Evolutionary conservation across 2,888 invertebrate genomes (phyloP).

Genomic region (Mythimna impura): DNA sequence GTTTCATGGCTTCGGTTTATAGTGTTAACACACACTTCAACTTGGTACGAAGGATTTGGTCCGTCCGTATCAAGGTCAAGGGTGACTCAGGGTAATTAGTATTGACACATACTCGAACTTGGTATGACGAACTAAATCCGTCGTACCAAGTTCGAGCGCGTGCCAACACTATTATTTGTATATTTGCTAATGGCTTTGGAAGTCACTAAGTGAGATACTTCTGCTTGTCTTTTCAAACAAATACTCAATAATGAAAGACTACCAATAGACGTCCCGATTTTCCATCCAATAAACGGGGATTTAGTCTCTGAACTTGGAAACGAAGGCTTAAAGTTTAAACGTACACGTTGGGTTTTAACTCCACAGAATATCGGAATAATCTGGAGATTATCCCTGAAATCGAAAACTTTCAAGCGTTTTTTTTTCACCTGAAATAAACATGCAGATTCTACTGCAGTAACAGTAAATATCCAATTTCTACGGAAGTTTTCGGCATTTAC

Average conservation of each 20-base stretch:
- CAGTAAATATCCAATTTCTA: constrained; percentile 25
- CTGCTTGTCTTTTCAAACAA: constrained; percentile 1
- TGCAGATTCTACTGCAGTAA: constrained; percentile 31
- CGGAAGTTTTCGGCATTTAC: constrained; percentile 10
- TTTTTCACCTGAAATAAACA: constrained; percentile 25
- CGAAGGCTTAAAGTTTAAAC: constrained; percentile 33
- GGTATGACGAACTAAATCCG: too few species aligned
- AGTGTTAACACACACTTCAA: too few species aligned
- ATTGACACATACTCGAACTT: too few species aligned
- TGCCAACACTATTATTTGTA: neutral
- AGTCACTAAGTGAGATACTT: neutral
- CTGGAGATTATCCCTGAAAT: constrained; percentile 36
- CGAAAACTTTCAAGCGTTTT: constrained; percentile 33
- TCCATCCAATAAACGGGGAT: constrained; percentile 8
- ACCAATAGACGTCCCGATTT: constrained; percentile 6
- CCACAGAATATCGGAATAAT: constrained; percentile 42
- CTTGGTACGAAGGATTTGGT: too few species aligned
- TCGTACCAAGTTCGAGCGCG: too few species aligned
- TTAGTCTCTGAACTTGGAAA: constrained; percentile 24
- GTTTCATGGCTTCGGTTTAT: constrained; percentile 12
- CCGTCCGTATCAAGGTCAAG: too few species aligned
- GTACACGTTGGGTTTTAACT: constrained; percentile 23
- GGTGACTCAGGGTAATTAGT: too few species aligned
- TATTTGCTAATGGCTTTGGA: constrained; percentile 6
- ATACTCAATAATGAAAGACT: neutral